These are phyloP conservation scores for Neodon shergylaensis DNA, from an alignment of 2,113 vertebrate species.

Conservation along the genomic window DNA sequence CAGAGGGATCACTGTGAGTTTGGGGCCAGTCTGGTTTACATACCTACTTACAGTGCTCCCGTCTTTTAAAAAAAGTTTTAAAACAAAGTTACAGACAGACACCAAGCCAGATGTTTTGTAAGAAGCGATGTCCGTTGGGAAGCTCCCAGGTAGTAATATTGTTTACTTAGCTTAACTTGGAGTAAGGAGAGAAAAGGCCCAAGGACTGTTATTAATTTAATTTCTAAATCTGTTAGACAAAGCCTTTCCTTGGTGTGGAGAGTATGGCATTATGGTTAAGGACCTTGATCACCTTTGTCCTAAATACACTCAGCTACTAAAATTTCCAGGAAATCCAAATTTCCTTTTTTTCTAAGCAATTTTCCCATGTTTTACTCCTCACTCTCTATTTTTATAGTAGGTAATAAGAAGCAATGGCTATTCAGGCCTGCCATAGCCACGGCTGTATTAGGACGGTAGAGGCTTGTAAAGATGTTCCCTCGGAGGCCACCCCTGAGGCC, in stretches of 20 bases:
- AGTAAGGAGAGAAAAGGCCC: no score
- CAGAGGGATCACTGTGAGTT: background rate
- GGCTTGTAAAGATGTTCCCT: background rate
- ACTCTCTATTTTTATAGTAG: background rate
- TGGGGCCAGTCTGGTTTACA: background rate
- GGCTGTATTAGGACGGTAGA: background rate
- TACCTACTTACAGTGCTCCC: background rate
- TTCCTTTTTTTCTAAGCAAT: slow-evolving; percentile 6
- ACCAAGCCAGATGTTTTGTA: background rate
- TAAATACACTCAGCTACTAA: background rate
- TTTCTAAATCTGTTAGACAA: background rate
- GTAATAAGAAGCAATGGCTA: background rate
- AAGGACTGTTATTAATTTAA: no score
- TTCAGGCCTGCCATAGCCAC: background rate
- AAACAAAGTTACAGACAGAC: background rate
- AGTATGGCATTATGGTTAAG: background rate
- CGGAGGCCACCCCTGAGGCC: background rate
- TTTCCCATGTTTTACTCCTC: background rate
- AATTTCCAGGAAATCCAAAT: background rate
- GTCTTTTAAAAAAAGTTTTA: background rate
- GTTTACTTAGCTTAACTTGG: background rate
- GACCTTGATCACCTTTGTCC: background rate
- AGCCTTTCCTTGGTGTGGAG: background rate
- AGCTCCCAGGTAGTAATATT: background rate
- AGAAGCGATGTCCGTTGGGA: background rate